Conservation (phyloP, 2,888 invertebrate genomes). For the Heliconius aoede region DNA sequence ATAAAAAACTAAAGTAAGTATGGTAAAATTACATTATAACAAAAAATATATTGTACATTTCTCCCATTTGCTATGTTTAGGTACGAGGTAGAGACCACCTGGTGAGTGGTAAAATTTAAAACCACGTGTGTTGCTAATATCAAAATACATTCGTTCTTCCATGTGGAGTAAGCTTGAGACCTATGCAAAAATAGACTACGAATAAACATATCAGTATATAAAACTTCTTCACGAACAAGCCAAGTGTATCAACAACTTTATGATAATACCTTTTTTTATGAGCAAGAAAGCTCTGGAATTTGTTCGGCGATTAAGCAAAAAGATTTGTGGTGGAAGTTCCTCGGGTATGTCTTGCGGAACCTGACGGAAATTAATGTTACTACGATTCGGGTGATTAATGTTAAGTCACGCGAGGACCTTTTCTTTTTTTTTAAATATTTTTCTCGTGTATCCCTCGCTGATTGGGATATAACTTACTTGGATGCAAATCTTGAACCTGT, state of each 20-base stretch:
- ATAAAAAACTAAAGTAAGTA: too few relatives aligned
- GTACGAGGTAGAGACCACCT: too few relatives aligned
- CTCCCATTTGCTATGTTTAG: too few relatives aligned
- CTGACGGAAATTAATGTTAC: slow-evolving; percentile 46
- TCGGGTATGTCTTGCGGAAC: slow-evolving; percentile 47
- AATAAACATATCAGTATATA: background rate
- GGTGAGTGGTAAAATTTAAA: too few relatives aligned
- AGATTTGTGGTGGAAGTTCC: slow-evolving; percentile 70
- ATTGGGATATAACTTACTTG: background rate
- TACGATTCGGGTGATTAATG: slow-evolving; percentile 46
- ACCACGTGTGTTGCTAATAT: too few relatives aligned
- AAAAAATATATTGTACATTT: too few relatives aligned
- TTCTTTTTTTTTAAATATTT: slow-evolving; percentile 16
- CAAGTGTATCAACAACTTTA: slow-evolving; percentile 26
- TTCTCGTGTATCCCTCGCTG: background rate
- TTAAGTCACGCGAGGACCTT: slow-evolving; percentile 33
- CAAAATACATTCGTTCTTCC: too few relatives aligned
- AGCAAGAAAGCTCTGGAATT: slow-evolving; percentile 45
- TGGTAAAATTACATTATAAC: too few relatives aligned
- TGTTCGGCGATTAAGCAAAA: slow-evolving; percentile 58
- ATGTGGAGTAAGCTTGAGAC: background rate
- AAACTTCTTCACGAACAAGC: background rate
- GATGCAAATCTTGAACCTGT: background rate
- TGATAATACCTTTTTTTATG: slow-evolving; percentile 40
- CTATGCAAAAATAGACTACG: background rate